phyloP scores from a whole-genome alignment of 2,113 vertebrate species.

The Pantherophis guttatus region DNA sequence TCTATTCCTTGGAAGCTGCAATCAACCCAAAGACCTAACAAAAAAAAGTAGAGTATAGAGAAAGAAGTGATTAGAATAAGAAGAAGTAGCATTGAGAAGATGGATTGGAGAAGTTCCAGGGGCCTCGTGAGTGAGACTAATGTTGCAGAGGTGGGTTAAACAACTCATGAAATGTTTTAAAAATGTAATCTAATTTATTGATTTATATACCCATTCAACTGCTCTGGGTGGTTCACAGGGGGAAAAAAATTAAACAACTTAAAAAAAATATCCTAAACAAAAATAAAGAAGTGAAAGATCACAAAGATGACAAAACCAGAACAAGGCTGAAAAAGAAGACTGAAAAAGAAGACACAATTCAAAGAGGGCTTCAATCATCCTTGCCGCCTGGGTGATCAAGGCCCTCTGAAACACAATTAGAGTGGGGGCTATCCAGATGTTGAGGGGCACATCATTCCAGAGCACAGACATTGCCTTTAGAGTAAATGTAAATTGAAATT shows the following conservation, averaged over 20 bases:
- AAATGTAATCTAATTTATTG: not conserved
- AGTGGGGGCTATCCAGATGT: not conserved
- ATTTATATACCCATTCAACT: not conserved
- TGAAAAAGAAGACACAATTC: not conserved
- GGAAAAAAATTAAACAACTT: not conserved
- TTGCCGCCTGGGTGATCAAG: not conserved
- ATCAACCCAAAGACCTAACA: not conserved
- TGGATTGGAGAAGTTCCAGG: not conserved
- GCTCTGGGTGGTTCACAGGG: not conserved
- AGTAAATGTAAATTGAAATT: not conserved
- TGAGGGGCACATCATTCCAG: not conserved
- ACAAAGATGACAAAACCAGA: not conserved
- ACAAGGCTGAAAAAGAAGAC: not conserved
- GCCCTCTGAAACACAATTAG: not conserved
- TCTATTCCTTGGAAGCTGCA: not conserved
- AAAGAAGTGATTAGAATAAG: not conserved
- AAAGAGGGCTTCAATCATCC: not conserved
- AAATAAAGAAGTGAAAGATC: not conserved
- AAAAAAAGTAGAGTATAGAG: not conserved
- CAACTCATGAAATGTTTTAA: not conserved
- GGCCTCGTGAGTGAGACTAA: not conserved
- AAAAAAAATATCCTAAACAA: not conserved
- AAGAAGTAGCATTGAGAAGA: not conserved
- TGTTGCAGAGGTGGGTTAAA: not conserved
- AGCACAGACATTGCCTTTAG: not conserved